Evolutionary conservation across 2,888 invertebrate species (phyloP), one percentile per base, ranked within the genome.

Genomic region (Papilio elwesi): DNA sequence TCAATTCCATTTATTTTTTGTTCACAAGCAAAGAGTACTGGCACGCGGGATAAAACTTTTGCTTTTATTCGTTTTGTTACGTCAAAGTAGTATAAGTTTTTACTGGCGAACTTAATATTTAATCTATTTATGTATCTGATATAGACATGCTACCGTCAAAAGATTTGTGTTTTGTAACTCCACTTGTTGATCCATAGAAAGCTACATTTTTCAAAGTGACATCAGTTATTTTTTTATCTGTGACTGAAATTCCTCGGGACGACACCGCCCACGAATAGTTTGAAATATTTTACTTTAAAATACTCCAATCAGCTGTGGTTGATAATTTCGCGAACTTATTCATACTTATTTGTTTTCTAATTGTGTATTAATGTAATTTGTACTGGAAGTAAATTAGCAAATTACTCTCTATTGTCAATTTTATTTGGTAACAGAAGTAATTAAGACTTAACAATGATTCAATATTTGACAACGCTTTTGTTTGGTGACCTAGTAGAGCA

Each of bases 211-310:
- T 4, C 26, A 26, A 26, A 9, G 10, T 55, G 26, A 7, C 7
- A 16, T 10, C 16, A 15, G 10, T 12, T 15, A 16, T 11, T 26
- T 55, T 6, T 15, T 52, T 15, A 52, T 7, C 26, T 26, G 26
- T 26, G 26, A 26, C 15, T 52, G 3, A 52, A 52, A 15, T 52
- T 52, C 15, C 8, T 53, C 10, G 10, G 11, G 16, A 16, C 26
- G 26, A 26, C 26, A 2, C 26, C 16, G 9, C 16, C 11, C 2
- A 16, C 12, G 1, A 4, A 26, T 26, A 26, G 26, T 26, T 26
- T 72, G n/a, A 64, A 64, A 64, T 64, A 57, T 55, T 53, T 15
- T 38, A 55, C 4, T 67, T 43, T 55, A 57, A 66, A 59, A 49
- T 16, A 55, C 16, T 63, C 43, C 43, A 52, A 16, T 51, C 52